Evolutionary conservation across 2,113 vertebrate species (phyloP).

Genomic region (Marcusenius ussheri): DNA sequence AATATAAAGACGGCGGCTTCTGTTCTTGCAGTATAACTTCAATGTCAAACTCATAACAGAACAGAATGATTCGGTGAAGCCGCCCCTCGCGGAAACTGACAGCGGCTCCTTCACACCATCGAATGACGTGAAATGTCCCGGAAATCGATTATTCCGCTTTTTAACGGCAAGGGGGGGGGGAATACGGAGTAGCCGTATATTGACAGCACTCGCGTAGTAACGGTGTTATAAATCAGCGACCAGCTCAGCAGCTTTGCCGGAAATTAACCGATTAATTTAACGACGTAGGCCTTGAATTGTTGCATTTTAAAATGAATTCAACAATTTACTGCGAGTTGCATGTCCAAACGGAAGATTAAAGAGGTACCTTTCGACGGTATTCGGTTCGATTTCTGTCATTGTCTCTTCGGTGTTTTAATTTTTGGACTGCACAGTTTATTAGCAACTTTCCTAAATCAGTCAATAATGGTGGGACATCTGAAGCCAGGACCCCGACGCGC

Average conservation of each 20-base stretch:
- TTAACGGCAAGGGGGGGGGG: background rate
- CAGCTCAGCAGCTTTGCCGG: background rate
- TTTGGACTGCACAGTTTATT: background rate
- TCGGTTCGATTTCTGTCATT: conserved; percentile 34
- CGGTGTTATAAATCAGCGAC: background rate
- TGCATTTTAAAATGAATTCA: background rate
- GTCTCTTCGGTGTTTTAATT: background rate
- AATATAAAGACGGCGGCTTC: background rate
- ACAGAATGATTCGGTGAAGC: background rate
- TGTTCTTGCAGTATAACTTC: background rate
- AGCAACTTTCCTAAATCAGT: background rate
- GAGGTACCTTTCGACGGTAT: conserved; percentile 34
- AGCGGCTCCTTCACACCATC: background rate
- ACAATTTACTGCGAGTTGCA: background rate
- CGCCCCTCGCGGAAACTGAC: background rate
- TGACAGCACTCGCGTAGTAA: background rate
- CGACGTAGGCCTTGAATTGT: background rate
- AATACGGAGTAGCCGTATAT: background rate
- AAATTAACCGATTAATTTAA: background rate
- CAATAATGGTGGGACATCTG: background rate
- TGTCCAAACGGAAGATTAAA: background rate
- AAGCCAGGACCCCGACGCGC: background rate
- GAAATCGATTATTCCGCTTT: background rate
- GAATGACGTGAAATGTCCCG: background rate
- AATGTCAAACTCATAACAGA: background rate